phyloP scores from a whole-genome alignment of 2,113 vertebrate species.

The Montifringilla adamsi region DNA sequence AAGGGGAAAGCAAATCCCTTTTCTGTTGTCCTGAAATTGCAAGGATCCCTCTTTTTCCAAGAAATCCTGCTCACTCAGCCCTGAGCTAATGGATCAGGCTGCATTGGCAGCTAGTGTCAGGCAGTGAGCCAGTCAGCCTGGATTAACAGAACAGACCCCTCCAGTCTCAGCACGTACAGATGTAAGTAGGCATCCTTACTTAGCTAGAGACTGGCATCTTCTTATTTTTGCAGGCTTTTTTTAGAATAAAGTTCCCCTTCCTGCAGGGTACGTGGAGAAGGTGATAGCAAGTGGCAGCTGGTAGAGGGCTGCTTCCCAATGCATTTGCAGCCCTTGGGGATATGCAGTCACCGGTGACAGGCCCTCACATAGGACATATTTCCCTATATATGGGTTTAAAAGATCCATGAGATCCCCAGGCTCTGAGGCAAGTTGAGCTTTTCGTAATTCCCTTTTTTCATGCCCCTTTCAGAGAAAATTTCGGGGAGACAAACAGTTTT shows the following conservation, averaged over 20 bases:
- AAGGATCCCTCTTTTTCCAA: neutral
- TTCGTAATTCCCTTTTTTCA: neutral
- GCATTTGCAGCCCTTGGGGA: neutral
- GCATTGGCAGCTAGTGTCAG: neutral
- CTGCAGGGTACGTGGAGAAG: neutral
- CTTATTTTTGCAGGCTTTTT: neutral
- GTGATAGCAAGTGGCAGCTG: constrained; percentile 37
- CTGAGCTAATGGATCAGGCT: neutral
- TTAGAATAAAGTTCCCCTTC: neutral
- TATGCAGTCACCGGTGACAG: neutral
- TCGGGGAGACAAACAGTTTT: neutral
- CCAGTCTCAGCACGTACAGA: neutral
- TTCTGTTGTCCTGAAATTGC: neutral
- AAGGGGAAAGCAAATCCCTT: neutral
- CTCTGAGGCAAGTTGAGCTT: neutral
- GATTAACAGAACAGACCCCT: constrained; percentile 12
- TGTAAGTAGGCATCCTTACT: neutral
- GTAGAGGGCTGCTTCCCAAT: neutral
- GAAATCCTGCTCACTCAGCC: neutral
- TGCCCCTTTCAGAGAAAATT: neutral
- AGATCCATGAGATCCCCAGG: neutral
- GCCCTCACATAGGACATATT: neutral
- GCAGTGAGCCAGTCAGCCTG: constrained; percentile 17
- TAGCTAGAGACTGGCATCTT: neutral
- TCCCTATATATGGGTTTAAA: neutral